Evolutionary conservation across 2,888 invertebrate species (phyloP).

Genomic region (Tineola bisselliella): DNA sequence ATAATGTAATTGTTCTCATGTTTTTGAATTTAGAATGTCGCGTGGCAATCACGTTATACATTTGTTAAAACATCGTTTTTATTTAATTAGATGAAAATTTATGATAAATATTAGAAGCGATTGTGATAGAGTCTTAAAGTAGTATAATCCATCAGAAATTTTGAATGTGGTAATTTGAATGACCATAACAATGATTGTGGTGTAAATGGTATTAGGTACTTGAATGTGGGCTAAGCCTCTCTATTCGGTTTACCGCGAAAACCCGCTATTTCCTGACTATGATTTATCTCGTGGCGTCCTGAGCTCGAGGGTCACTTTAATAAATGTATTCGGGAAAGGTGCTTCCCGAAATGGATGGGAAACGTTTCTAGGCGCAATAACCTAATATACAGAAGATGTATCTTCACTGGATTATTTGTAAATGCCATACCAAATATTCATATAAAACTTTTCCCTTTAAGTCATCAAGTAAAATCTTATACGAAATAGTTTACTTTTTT

Average conservation of each 20-base stretch:
- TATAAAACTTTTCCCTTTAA: background rate
- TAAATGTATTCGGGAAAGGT: constrained; percentile 62
- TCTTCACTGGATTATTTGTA: constrained; percentile 5
- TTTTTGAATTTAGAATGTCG: too few relatives aligned
- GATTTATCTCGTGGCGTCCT: constrained; percentile 59
- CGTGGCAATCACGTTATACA: background rate
- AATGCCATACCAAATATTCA: constrained; percentile 1
- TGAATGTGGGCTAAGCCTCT: constrained; percentile 32
- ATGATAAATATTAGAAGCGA: background rate
- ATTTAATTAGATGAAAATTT: too few relatives aligned
- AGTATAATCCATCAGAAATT: background rate
- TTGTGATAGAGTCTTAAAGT: too few relatives aligned
- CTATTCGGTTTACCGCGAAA: constrained; percentile 49
- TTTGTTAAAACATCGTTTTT: background rate
- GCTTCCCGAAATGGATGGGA: constrained; percentile 48
- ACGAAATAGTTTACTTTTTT: too few relatives aligned
- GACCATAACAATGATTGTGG: constrained; percentile 2
- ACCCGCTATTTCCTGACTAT: constrained; percentile 57
- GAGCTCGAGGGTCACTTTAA: constrained; percentile 62
- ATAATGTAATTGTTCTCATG: too few relatives aligned
- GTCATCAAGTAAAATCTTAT: background rate
- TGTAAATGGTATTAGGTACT: constrained; percentile 12
- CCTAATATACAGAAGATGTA: constrained; percentile 15
- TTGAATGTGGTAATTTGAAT: background rate
- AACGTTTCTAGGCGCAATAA: constrained; percentile 34